These are phyloP conservation scores for Oreochromis grahami DNA, from an alignment of 2,797 vertebrate genomes.

Conservation along the genomic window DNA sequence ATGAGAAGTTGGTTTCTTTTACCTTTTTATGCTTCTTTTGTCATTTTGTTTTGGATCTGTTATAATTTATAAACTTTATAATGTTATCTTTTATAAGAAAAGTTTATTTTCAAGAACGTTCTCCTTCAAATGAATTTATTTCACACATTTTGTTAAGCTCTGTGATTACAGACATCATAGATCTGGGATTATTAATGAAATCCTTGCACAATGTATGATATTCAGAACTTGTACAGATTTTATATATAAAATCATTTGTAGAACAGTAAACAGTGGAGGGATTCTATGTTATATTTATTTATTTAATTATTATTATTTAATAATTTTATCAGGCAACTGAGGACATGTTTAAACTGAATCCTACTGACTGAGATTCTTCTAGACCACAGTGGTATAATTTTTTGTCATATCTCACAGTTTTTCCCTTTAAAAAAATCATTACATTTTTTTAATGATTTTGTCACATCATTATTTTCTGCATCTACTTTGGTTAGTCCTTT, in stretches of 20 bases:
- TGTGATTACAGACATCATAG: neutral
- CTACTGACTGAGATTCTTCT: neutral
- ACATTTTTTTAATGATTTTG: neutral
- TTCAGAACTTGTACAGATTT: neutral
- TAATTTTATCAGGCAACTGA: neutral
- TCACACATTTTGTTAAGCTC: neutral
- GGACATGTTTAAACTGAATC: fast-evolving
- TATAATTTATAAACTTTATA: fast-evolving
- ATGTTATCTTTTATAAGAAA: neutral
- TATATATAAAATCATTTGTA: neutral
- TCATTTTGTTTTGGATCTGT: neutral
- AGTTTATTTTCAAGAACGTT: fast-evolving
- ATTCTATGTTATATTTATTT: neutral
- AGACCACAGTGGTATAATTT: neutral
- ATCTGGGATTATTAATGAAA: fast-evolving
- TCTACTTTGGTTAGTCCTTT: neutral
- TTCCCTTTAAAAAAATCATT: neutral
- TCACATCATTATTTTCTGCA: fast-evolving
- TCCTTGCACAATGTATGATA: fast-evolving
- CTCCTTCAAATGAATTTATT: fast-evolving
- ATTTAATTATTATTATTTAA: neutral
- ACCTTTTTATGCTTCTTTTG: neutral
- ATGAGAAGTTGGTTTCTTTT: neutral
- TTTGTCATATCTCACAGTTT: neutral
- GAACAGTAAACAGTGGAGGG: neutral